Percentiles rank a stretch among this genome's conserved stretches.
phyloP scores from a whole-genome alignment of 2,113 vertebrate species.

The Phrynocephalus versicolor region DNA sequence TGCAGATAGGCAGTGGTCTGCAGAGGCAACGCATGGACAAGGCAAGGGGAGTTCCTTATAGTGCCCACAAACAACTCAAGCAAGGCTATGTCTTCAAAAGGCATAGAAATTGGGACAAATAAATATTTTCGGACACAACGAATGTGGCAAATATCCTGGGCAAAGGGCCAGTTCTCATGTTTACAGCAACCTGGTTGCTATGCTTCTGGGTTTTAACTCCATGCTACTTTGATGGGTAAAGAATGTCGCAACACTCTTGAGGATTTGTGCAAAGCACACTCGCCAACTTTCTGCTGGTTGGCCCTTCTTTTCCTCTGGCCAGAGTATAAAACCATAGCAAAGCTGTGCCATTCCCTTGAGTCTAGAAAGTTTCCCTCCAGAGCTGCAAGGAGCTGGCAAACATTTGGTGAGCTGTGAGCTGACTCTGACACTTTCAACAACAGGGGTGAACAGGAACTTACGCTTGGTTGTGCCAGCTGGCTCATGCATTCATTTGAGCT shows the following conservation, averaged over 20 bases:
- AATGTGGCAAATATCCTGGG: background rate
- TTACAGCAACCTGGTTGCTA: no score
- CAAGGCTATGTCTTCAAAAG: slow-evolving; percentile 36
- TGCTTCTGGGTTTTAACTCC: background rate
- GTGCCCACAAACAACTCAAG: slow-evolving; percentile 24
- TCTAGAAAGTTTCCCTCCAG: background rate
- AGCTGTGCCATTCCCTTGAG: no score
- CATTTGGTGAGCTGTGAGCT: background rate
- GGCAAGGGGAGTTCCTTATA: background rate
- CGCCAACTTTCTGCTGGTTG: background rate
- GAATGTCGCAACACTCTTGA: background rate
- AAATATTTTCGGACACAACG: slow-evolving; percentile 14
- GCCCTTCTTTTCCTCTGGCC: background rate
- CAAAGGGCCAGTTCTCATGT: background rate
- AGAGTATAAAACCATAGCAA: background rate
- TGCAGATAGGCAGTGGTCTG: no score
- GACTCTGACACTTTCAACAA: no score
- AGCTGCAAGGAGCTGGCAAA: background rate
- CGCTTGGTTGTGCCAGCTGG: background rate
- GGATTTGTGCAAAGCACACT: background rate
- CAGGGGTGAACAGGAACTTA: background rate
- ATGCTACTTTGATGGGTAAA: background rate
- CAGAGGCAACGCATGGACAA: background rate
- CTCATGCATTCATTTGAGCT: background rate
- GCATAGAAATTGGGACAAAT: slow-evolving; percentile 38